Conservation (phyloP, 2,888 invertebrate species). For the Byasa hedistus region DNA sequence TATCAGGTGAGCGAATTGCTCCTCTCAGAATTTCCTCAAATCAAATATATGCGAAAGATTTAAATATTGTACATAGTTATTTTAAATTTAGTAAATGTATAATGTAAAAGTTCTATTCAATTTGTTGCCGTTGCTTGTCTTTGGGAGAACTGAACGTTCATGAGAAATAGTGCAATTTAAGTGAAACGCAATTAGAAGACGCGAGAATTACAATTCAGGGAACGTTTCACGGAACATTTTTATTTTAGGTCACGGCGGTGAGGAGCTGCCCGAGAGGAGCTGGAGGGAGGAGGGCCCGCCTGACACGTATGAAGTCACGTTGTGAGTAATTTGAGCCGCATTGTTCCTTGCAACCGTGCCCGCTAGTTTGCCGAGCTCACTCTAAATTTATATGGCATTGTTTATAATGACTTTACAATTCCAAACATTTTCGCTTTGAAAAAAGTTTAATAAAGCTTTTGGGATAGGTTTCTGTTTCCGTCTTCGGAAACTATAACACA, state of each 20-base stretch:
- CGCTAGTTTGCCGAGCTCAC: constrained; percentile 11
- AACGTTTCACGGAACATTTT: constrained; percentile 18
- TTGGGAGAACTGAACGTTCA: not conserved
- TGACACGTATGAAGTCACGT: constrained; percentile 24
- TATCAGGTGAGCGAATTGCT: no score
- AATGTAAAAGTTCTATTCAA: not conserved
- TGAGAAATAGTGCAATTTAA: not conserved
- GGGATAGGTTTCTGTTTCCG: no score
- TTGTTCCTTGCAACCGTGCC: constrained; percentile 18
- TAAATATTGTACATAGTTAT: no score
- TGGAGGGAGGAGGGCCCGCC: not conserved
- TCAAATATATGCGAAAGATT: no score
- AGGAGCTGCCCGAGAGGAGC: constrained; percentile 12
- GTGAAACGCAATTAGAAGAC: constrained; percentile 1
- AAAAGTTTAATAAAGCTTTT: no score
- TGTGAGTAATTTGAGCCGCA: constrained; percentile 23
- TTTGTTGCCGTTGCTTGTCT: not conserved
- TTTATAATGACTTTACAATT: not conserved
- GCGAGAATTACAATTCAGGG: constrained; percentile 1
- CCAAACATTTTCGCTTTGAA: not conserved
- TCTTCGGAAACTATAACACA: no score
- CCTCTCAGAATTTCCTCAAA: no score
- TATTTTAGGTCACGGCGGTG: constrained; percentile 21
- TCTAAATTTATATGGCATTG: constrained; percentile 2
- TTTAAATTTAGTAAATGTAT: no score